Evolutionary conservation across 2,113 vertebrate genomes (phyloP).

Genomic region (Thomomys bottae): DNA sequence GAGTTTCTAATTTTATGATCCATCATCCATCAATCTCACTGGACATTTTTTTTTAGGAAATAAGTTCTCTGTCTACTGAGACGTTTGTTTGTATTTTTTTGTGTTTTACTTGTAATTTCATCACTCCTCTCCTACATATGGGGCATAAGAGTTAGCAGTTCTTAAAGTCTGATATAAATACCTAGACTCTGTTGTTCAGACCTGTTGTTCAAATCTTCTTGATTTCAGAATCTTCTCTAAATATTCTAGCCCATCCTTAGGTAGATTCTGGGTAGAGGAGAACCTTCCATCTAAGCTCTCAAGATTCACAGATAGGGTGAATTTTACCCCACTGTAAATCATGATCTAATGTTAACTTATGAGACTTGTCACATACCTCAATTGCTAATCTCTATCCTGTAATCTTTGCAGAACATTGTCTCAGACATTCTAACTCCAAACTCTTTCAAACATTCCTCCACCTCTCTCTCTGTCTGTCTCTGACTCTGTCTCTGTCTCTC

Average conservation of each 20-base stretch:
- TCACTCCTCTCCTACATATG: background rate
- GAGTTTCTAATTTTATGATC: conserved; percentile 61
- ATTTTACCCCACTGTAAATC: background rate
- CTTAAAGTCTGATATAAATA: background rate
- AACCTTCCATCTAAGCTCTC: too few relatives aligned
- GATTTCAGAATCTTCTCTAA: background rate
- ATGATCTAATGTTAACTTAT: background rate
- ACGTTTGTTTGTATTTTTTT: background rate
- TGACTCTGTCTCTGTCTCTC: too few relatives aligned
- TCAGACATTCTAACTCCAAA: background rate
- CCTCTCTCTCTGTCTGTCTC: too few relatives aligned
- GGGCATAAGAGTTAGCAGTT: too few relatives aligned
- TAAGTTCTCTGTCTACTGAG: background rate
- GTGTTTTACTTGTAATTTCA: background rate
- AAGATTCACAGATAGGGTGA: background rate
- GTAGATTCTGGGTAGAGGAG: background rate
- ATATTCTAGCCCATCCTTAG: background rate
- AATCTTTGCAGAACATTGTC: conserved; percentile 30
- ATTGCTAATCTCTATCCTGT: background rate
- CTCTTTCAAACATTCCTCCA: too few relatives aligned
- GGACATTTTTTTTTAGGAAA: conserved; percentile 28
- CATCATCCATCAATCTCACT: conserved; percentile 15
- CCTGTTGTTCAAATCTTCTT: background rate
- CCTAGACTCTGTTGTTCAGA: background rate
- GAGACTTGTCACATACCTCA: background rate